Percentiles rank a stretch among this genome's conserved stretches.
Evolutionary conservation across 2,888 invertebrate genomes (phyloP).

Genomic region (Eupithecia tripunctaria): DNA sequence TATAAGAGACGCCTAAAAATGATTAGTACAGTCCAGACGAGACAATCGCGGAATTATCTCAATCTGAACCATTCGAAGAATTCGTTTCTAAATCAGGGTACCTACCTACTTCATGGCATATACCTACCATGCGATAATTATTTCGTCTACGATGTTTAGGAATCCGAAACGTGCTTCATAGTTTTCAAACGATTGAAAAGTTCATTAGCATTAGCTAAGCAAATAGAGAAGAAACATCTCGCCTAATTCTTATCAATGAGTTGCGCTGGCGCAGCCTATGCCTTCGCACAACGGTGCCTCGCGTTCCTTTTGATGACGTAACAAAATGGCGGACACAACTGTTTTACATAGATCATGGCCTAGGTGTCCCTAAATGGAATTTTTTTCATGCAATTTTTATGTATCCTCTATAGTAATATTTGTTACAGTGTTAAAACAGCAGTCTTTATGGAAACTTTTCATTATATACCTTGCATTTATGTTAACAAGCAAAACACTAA

Average conservation of each 20-base stretch:
- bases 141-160: slow-evolving; percentile 35
- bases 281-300: slow-evolving; percentile 68
- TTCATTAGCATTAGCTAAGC: slow-evolving; percentile 45
- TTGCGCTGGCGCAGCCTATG: slow-evolving; percentile 61
- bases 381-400: background rate
- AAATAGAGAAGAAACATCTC: slow-evolving; percentile 17
- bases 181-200: slow-evolving; percentile 46
- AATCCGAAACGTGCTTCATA: slow-evolving; percentile 37
- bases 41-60: slow-evolving; percentile 56
- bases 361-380: background rate
- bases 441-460: background rate
- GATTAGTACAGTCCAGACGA: slow-evolving; percentile 54
- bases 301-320: slow-evolving; percentile 76
- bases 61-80: slow-evolving; percentile 46
- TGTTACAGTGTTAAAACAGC: background rate
- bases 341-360: slow-evolving; percentile 36
- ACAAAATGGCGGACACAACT: slow-evolving; percentile 75
- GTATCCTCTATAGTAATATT: background rate
- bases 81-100: slow-evolving; percentile 42
- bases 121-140: slow-evolving; percentile 16
- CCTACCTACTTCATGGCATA: slow-evolving; percentile 50
- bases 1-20: slow-evolving; percentile 29
- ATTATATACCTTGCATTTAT: background rate
- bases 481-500: background rate
- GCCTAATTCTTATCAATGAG: slow-evolving; percentile 79